Evolutionary conservation across 2,888 invertebrate species (phyloP), one percentile per base, ranked within the genome.

Genomic region (Parnassius mnemosyne): DNA sequence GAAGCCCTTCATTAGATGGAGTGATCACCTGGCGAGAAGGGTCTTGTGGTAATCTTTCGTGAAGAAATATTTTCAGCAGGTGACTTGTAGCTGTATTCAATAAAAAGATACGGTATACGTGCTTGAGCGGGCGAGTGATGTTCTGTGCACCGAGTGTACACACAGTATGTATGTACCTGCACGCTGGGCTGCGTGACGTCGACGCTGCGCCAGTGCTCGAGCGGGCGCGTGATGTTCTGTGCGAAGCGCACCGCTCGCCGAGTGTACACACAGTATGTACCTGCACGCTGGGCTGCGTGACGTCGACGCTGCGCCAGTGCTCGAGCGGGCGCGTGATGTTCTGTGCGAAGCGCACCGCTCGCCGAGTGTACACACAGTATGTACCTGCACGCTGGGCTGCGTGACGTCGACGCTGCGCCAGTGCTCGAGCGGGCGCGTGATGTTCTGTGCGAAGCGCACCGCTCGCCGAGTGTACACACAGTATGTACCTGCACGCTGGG

Each of bases 401-500:
- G 80, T 79, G 44, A 86, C 87, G 56, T 81, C 79, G 59, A 83
- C 66, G 1, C 69, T 71, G 12, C 63, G 70, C 94, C 94, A 94
- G 25, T 78, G 72, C 51, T 89, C 84, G 3, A 92, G 68, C 0
- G 91, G 83, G 47, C 81, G 79, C 0, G 84, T 87, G 50, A 89
- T 81, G 76, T 93, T 89, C 74, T 89, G 88, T 41, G 92, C 86
- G 79, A 92, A 93, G 60, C 93, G 92, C 3, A 84, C 81, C 2
- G 70, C 85, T 65, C 66, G 84, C 1, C 60, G n/a, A n/a, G n/a
- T n/a, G n/a, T n/a, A n/a, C n/a, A n/a, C n/a, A n/a, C n/a, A n/a
- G n/a, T n/a, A n/a, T n/a, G n/a, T n/a, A 86, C 88, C 73, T 80
- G 75, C 0, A 85, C 76, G 10, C 63, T 70, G 2, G 74, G 72